Evolutionary conservation across 37 sponge, comb jelly and placozoan species (phyloP), one percentile per base, ranked within the genome.

Genomic region (Corticium candelabrum): DNA sequence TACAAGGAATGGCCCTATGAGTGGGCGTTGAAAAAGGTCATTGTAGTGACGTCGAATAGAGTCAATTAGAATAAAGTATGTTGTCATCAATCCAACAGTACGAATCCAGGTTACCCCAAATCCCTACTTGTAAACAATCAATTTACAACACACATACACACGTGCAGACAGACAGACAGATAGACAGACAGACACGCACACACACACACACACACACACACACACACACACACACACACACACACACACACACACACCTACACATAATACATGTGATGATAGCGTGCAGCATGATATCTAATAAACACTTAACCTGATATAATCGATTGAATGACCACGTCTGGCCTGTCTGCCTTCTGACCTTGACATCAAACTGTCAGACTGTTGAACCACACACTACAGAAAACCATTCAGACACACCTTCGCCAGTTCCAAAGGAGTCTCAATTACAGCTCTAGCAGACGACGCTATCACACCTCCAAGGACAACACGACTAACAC

Each of bases 41-140:
- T 89, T 84, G 37, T 75, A 27, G 77, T 89, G 81, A 0, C 99
- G 81, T 40, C 99, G 79, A 3, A 69, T 78, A 0, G 83, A 87
- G 87, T 97, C 99, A 0, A 97, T 80, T n/a, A 91, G 41, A 34
- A 93, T 90, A 75, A 97, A 97, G 72, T 89, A 97, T 1, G 88
- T 91, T 38, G 78, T 68, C 94, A 97, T 93, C 30, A 97, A 83
- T 0, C 99, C 99, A 3, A 90, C 68, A 3, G 94, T 93, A 21
- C 99, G 76, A 2, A 85, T 39, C 92, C 91, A 93, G 0, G 99
- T 97, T 0, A 97, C 90, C 3, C 84, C 77, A 78, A 93, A 97
- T 7, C 99, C 99, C 74, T 84, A n/a, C n/a, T 88, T 70, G 31
- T 5, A 34, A 70, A 15, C 4, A 7, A 70, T 30, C 4, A 70